phyloP scores from a whole-genome alignment of 2,888 invertebrate species.

The Drosophila fulvimacula region DNA sequence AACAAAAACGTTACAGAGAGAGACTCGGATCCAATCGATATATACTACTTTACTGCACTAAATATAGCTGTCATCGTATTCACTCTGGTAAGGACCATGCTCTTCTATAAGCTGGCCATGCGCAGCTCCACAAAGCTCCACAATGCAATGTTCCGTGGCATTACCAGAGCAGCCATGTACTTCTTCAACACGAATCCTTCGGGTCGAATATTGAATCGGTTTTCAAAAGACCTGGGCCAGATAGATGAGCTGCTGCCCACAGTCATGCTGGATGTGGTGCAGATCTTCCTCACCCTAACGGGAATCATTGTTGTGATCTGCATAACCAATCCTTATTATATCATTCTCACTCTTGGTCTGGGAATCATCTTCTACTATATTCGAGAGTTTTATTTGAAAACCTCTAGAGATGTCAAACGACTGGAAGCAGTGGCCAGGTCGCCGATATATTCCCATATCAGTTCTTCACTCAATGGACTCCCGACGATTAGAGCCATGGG shows the following conservation, averaged over 20 bases:
- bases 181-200: constrained; percentile 95
- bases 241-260: constrained; percentile 85
- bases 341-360: constrained; percentile 89
- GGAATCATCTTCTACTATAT: constrained; percentile 90
- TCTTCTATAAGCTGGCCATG: constrained; percentile 88
- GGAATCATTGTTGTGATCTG: constrained; percentile 92
- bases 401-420: constrained; percentile 92
- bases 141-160: constrained; percentile 91
- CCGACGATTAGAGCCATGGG: constrained; percentile 95
- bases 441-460: constrained; percentile 96
- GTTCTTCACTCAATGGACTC: constrained; percentile 94
- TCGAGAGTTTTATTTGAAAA: constrained; percentile 90
- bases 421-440: constrained; percentile 94
- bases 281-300: constrained; percentile 91
- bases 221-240: constrained; percentile 93
- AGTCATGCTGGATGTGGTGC: constrained; percentile 85
- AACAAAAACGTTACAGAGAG: constrained; percentile 45
- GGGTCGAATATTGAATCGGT: constrained; percentile 93
- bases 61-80: constrained; percentile 83
- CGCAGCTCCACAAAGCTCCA: constrained; percentile 91
- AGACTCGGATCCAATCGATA: constrained; percentile 67
- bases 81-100: constrained; percentile 82
- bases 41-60: constrained; percentile 86
- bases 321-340: constrained; percentile 90
- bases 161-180: constrained; percentile 91